A percentile compares a stretch with the other conserved stretches of the same genome.
Evolutionary conservation across 2,888 invertebrate genomes (phyloP).

Genomic region (Oasisia sp.): DNA sequence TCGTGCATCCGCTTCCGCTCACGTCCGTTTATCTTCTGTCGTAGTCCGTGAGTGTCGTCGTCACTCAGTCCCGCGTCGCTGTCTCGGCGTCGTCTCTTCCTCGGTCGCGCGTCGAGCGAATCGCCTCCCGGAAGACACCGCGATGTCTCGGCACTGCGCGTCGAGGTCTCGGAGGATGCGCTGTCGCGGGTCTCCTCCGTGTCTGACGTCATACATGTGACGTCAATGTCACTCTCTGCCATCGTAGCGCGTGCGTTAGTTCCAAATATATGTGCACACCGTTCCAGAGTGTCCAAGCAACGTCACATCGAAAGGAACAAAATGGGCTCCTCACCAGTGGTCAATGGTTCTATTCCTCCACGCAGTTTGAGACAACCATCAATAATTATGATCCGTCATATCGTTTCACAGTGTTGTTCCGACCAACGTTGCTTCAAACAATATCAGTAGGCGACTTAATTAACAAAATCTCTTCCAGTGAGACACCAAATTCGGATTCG

Average conservation of each 20-base stretch:
- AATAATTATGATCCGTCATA: background rate
- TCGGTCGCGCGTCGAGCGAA: background rate
- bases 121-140: background rate
- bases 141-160: background rate
- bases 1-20: conserved; percentile 68
- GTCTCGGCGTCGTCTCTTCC: background rate
- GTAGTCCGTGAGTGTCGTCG: conserved; percentile 52
- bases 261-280: background rate
- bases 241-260: background rate
- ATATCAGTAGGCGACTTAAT: background rate
- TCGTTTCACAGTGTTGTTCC: background rate
- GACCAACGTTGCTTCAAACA: background rate
- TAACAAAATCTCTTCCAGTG: background rate
- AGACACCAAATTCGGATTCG: background rate
- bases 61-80: conserved; percentile 39
- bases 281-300: background rate
- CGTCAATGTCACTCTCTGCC: conserved; percentile 17
- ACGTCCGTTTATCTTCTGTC: conserved; percentile 66
- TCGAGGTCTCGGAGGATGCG: background rate
- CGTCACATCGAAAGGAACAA: background rate
- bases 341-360: background rate
- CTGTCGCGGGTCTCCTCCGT: background rate
- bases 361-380: background rate
- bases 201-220: background rate
- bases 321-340: background rate